A percentile compares a stretch with the other conserved stretches of the same genome.
Conservation (phyloP, 2,113 vertebrate genomes). For the Irena cyanogastra region DNA sequence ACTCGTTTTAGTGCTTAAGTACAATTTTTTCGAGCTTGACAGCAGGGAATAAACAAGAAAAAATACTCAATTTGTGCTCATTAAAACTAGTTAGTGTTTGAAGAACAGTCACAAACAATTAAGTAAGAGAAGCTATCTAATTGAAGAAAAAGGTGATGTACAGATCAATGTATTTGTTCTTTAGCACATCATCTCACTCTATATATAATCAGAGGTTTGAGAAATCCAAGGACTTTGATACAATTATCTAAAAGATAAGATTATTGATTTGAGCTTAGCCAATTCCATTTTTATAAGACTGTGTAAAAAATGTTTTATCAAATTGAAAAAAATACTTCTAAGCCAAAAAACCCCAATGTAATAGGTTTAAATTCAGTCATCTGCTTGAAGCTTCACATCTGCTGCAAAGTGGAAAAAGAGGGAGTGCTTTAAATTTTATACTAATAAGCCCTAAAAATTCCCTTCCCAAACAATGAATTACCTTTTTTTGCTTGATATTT, state of each 20-base stretch:
- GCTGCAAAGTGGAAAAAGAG: not conserved
- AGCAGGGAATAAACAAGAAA: not conserved
- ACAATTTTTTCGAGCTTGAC: not conserved
- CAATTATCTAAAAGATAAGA: not conserved
- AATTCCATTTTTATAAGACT: not conserved
- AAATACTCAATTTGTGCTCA: not conserved
- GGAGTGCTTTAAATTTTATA: not conserved
- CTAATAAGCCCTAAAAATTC: not conserved
- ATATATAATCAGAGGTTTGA: not conserved
- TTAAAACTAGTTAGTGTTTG: not conserved
- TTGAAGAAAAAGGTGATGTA: not conserved
- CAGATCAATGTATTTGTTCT: not conserved
- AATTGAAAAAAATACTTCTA: not conserved
- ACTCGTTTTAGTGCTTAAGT: not conserved
- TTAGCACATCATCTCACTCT: not conserved
- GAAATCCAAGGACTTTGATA: not conserved
- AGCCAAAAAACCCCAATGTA: accelerated
- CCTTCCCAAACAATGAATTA: not conserved
- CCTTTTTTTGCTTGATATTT: not conserved
- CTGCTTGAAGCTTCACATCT: not conserved
- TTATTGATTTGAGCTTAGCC: not conserved
- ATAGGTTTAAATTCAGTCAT: not conserved
- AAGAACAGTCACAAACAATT: not conserved
- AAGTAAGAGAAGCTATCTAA: not conserved
- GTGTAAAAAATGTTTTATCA: not conserved